Base-by-base conservation (phyloP, 1,140 invertebrate genomes). In the Zaprionus kolodkinae region DNA sequence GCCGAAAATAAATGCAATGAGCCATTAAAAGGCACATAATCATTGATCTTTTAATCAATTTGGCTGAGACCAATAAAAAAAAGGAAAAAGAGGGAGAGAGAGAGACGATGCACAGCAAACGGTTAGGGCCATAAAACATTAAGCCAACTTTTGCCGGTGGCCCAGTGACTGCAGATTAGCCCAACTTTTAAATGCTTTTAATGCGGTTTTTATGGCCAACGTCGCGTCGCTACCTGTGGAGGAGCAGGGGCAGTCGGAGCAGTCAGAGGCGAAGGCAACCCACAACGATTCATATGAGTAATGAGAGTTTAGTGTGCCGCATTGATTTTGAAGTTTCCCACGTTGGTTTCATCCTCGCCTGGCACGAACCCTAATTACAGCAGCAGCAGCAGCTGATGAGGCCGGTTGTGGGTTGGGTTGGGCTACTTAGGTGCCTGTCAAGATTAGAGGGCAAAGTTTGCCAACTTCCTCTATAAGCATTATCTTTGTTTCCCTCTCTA, bases 21-120 rank as follows among this genome's bases (percentile, higher is more conserved):
- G 80, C 81, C 85, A 88, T 88, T 88, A 88, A 88, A 85, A 68
- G 66, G 75, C 75, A 62, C 77, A 89, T 85, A 81, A 88, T 88
- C 85, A 89, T 85, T 88, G 85, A 88, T 88, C 85, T 88, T 88
- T 88, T 88, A 88, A 88, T 88, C 85, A 88, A 88, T 88, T 88
- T 81, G 78, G 69, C 40, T 17, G 70, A 17, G 67, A 17, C 80
- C 85, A 88, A 89, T 81, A 88, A 77, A 77, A 85, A 78, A 66
- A 15, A 2, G 6, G 4, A 30, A 30, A 30, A 30, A 30, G 27
- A 30, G 27, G 4, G 48, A 33, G 12, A 30, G 6, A 30, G 27
- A 30, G 27, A 30, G 48, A 33, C 13, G 43, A 57, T 61, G 57
- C 40, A 33, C 66, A 71, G 17, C 56, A 45, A 60, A 38, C 76